phyloP scores from a whole-genome alignment of 2,113 vertebrate species.

The Antechinus stuartii region DNA sequence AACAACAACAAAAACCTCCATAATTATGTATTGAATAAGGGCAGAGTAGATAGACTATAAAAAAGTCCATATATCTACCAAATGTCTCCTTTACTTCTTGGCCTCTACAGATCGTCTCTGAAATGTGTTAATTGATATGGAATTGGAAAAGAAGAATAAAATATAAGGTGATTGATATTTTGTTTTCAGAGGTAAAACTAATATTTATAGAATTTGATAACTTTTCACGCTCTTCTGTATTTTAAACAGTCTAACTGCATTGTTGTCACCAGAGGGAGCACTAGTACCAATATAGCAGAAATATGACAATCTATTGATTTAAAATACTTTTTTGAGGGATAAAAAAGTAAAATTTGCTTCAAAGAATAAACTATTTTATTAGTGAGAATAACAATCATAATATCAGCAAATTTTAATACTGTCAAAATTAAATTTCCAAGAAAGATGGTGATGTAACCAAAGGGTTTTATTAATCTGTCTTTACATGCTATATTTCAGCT shows the following conservation, averaged over 20 bases:
- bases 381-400: conserved; percentile 43
- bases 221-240: neutral
- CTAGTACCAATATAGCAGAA: neutral
- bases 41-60: neutral
- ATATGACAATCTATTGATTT: neutral
- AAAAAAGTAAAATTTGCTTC: neutral
- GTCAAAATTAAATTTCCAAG: neutral
- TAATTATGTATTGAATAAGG: neutral
- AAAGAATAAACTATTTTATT: conserved; percentile 40
- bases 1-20: neutral
- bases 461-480: neutral
- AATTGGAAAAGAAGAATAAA: neutral
- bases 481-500: neutral
- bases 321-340: neutral
- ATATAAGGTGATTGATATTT: neutral
- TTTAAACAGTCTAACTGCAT: neutral
- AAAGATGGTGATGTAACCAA: neutral
- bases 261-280: neutral
- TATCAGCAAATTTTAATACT: neutral
- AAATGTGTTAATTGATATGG: neutral
- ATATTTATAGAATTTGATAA: neutral
- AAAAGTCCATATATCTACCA: neutral
- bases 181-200: neutral
- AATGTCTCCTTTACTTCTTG: neutral
- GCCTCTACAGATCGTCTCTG: neutral